Percentiles rank a stretch among this genome's conserved stretches.
Evolutionary conservation across 92 coral and sea anemone genomes (phyloP).

Genomic region (Epizoanthus fatuus): DNA sequence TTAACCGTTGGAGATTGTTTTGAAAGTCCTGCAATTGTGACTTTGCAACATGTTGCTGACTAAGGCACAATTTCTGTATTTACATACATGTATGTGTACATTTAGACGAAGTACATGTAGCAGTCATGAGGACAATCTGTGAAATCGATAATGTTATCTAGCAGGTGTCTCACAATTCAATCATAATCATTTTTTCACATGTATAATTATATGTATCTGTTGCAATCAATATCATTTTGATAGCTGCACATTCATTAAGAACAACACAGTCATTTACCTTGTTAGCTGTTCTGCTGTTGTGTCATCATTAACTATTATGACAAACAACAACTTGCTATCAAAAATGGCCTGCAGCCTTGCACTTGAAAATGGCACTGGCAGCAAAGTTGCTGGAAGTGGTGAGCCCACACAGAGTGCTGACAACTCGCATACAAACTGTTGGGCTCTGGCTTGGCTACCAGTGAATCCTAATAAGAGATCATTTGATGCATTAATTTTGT

Average conservation of each 20-base stretch:
- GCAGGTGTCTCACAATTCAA: too few relatives aligned
- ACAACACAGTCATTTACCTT: neutral
- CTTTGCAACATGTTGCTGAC: too few relatives aligned
- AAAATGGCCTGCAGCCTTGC: neutral
- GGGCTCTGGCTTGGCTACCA: slow-evolving; percentile 12
- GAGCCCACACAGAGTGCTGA: neutral
- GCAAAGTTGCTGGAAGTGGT: neutral
- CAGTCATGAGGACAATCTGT: too few relatives aligned
- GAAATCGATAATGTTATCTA: too few relatives aligned
- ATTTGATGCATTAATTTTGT: neutral
- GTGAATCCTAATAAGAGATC: neutral
- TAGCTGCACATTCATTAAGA: neutral
- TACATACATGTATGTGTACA: too few relatives aligned
- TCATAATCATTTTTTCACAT: neutral
- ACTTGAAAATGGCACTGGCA: neutral
- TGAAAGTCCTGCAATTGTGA: too few relatives aligned
- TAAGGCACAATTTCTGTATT: too few relatives aligned
- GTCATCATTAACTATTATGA: neutral
- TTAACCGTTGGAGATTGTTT: too few relatives aligned
- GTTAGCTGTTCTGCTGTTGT: neutral
- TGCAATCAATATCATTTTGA: too few relatives aligned
- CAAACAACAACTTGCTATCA: slow-evolving; percentile 4
- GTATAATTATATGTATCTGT: neutral
- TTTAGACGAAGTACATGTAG: too few relatives aligned
- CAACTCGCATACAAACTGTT: neutral